A percentile compares a stretch with the other conserved stretches of the same genome.
Evolutionary conservation across 1,140 invertebrate species (phyloP).

Genomic region (Cheumatopsyche charites): DNA sequence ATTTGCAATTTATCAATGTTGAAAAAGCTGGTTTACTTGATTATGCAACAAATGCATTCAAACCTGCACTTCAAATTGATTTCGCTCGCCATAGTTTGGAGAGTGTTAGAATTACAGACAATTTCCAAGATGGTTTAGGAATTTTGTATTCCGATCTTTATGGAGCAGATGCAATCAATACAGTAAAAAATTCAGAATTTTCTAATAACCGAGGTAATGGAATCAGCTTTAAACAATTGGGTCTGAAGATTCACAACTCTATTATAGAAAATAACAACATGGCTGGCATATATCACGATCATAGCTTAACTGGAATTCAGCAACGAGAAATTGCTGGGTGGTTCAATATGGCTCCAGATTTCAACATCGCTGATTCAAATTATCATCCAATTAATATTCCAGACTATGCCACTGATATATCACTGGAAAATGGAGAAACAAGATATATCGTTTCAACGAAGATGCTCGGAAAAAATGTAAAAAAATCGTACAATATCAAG

Average conservation of each 20-base stretch:
- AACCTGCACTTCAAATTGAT: constrained; percentile 94
- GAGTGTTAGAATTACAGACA: constrained; percentile 79
- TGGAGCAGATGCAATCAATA: constrained; percentile 82
- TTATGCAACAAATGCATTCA: constrained; percentile 88
- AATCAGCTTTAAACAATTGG: constrained; percentile 86
- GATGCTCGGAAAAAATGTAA: constrained; percentile 63
- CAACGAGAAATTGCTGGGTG: constrained; percentile 92
- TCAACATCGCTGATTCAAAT: constrained; percentile 68
- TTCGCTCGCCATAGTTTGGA: constrained; percentile 92
- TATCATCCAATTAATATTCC: constrained; percentile 76
- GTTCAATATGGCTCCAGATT: constrained; percentile 74
- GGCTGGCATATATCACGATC: constrained; percentile 92
- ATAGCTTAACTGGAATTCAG: constrained; percentile 80
- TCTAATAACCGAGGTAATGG: constrained; percentile 86
- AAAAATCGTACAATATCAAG: constrained; percentile 66
- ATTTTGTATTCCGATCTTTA: constrained; percentile 89
- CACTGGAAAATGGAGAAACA: constrained; percentile 74
- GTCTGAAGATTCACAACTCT: constrained; percentile 77
- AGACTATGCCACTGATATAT: constrained; percentile 64
- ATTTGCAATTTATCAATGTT: constrained; percentile 86
- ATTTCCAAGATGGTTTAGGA: constrained; percentile 86
- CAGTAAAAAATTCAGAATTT: constrained; percentile 88
- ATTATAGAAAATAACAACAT: constrained; percentile 83
- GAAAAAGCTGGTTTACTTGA: constrained; percentile 94
- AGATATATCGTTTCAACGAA: constrained; percentile 78